Conservation (phyloP, 2,888 invertebrate genomes). For the Chymomyza procnemis region DNA sequence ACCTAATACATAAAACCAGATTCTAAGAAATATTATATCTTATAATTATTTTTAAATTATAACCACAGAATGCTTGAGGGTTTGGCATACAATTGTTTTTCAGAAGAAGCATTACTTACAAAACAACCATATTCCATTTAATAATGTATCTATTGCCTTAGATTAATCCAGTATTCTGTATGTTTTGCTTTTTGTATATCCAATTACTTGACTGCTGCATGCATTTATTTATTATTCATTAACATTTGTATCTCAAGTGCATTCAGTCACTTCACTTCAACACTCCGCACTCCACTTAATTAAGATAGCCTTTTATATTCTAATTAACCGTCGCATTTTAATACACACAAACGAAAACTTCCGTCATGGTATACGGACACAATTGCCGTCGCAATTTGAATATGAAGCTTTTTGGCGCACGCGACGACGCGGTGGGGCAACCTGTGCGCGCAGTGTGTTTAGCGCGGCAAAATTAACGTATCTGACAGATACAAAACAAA, state of each 20-base stretch:
- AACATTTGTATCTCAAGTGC: not conserved
- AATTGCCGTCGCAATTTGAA: not conserved
- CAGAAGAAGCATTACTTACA: slow-evolving; percentile 58
- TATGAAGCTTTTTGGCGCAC: slow-evolving; percentile 4
- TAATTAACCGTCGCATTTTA: slow-evolving; percentile 26
- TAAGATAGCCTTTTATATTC: slow-evolving; percentile 37
- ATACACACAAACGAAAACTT: not conserved
- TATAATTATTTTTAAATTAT: too few relatives aligned
- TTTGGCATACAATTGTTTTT: too few relatives aligned
- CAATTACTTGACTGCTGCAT: not conserved
- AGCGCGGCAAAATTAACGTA: slow-evolving; percentile 58
- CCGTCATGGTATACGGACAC: slow-evolving; percentile 4
- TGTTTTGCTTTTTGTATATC: not conserved
- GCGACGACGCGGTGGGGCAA: slow-evolving; percentile 63
- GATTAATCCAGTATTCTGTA: slow-evolving; percentile 41
- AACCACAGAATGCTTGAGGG: too few relatives aligned
- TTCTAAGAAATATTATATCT: too few relatives aligned
- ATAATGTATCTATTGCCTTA: not conserved
- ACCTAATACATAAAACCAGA: not conserved
- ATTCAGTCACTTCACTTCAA: slow-evolving; percentile 28
- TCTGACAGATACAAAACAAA: slow-evolving; percentile 64
- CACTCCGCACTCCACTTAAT: not conserved
- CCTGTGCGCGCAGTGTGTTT: slow-evolving; percentile 55
- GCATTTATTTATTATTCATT: not conserved
- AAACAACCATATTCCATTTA: slow-evolving; percentile 72